These are phyloP conservation scores for Chitala chitala DNA, from an alignment of 2,113 vertebrate genomes.

Conservation along the genomic window DNA sequence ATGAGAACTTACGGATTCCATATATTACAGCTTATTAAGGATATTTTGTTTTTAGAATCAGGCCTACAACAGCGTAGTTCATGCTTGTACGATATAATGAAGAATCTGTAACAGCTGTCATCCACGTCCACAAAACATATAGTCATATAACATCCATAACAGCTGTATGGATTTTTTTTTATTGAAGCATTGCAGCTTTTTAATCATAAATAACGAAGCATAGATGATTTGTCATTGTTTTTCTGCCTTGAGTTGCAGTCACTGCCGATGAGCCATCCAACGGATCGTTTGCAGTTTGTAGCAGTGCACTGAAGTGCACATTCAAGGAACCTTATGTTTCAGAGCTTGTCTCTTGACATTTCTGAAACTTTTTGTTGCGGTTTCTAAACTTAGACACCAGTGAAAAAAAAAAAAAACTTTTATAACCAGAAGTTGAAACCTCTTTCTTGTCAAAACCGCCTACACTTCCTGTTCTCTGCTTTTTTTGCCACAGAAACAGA, in stretches of 20 bases:
- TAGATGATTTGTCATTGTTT: too few species aligned
- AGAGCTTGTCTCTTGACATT: conserved; percentile 15
- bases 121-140: too few species aligned
- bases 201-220: too few species aligned
- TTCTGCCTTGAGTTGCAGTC: background rate
- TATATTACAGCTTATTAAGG: too few species aligned
- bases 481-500: conserved; percentile 54
- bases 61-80: background rate
- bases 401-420: conserved; percentile 50
- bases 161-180: too few species aligned
- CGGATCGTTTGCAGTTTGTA: background rate
- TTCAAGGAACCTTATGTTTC: background rate
- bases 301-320: too few species aligned
- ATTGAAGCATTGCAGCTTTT: too few species aligned
- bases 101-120: too few species aligned
- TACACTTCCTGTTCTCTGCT: conserved; percentile 72
- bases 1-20: too few species aligned
- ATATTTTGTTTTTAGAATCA: too few species aligned
- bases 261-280: background rate
- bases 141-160: too few species aligned
- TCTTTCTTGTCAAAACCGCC: conserved; percentile 74
- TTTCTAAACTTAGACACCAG: conserved; percentile 36
- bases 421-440: conserved; percentile 58
- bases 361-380: conserved; percentile 35
- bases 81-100: too few species aligned